Evolutionary conservation across 2,888 invertebrate genomes (phyloP).

Genomic region (Ferrisia virgata): DNA sequence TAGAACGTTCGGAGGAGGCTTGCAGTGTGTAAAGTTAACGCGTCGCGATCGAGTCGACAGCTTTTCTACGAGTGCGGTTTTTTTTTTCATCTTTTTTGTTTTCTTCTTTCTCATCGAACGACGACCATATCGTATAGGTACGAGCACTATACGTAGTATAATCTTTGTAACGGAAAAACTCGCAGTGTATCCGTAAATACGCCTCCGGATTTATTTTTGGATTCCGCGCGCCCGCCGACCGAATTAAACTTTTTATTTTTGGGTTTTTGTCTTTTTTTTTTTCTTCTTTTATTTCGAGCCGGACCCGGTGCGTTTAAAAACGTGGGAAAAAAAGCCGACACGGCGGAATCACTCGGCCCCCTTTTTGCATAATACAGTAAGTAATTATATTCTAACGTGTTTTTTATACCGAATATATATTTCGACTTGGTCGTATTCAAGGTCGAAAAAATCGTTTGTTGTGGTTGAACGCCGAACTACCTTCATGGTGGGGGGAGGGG

Average conservation of each 20-base stretch:
- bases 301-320: background rate
- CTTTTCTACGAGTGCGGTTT: background rate
- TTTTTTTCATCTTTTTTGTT: background rate
- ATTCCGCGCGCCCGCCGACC: slow-evolving; percentile 36
- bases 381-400: slow-evolving; percentile 21
- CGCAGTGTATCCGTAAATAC: slow-evolving; percentile 29
- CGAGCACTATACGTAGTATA: background rate
- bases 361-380: slow-evolving; percentile 37
- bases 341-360: background rate
- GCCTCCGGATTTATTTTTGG: slow-evolving; percentile 44
- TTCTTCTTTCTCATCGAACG: too few relatives aligned
- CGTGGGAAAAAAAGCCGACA: slow-evolving; percentile 31
- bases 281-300: slow-evolving; percentile 44
- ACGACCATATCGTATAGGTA: too few relatives aligned
- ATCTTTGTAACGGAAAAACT: background rate
- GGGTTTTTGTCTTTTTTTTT: too few relatives aligned
- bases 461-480: too few relatives aligned
- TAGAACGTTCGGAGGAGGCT: slow-evolving; percentile 31
- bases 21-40: slow-evolving; percentile 40
- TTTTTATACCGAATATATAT: background rate
- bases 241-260: slow-evolving; percentile 43
- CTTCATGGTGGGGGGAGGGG: background rate
- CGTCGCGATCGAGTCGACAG: slow-evolving; percentile 41
- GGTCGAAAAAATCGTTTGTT: background rate
- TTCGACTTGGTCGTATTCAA: background rate